Percentiles rank a stretch among this genome's conserved stretches.
phyloP scores from a whole-genome alignment of 2,797 vertebrate species.

The Sebastes miniatus region DNA sequence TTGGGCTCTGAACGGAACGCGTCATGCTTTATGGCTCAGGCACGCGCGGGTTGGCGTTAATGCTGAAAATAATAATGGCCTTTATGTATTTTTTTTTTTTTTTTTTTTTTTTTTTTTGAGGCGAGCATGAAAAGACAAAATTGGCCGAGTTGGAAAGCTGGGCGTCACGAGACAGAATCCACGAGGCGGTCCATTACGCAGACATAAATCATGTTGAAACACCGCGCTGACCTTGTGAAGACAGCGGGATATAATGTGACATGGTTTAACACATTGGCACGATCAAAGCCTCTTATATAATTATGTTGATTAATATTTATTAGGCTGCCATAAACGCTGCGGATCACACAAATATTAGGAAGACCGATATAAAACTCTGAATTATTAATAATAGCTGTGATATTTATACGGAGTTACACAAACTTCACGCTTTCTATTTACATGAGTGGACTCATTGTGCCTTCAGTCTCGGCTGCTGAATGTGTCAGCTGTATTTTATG shows the following conservation, averaged over 20 bases:
- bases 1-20: slow-evolving; percentile 35
- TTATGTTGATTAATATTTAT: slow-evolving; percentile 46
- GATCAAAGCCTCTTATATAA: slow-evolving; percentile 45
- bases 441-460: slow-evolving; percentile 44
- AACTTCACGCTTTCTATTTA: slow-evolving; percentile 46
- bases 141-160: slow-evolving; percentile 53
- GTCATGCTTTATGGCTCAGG: background rate
- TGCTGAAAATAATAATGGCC: slow-evolving; percentile 42
- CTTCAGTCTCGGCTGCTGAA: slow-evolving; percentile 34
- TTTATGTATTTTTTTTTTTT: slow-evolving; percentile 22
- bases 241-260: slow-evolving; percentile 42
- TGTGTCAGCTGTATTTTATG: slow-evolving; percentile 66
- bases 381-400: background rate
- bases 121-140: slow-evolving; percentile 52
- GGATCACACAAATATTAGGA: background rate
- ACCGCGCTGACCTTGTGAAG: slow-evolving; percentile 54
- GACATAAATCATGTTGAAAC: slow-evolving; percentile 51
- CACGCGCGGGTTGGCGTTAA: slow-evolving; percentile 13
- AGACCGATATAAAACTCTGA: background rate
- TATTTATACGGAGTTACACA: slow-evolving; percentile 3
- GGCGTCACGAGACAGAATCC: slow-evolving; percentile 59
- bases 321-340: background rate
- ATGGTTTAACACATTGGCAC: slow-evolving; percentile 30
- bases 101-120: slow-evolving; percentile 5
- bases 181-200: slow-evolving; percentile 51